Evolutionary conservation across 92 coral and sea anemone species (phyloP), one percentile per base, ranked within the genome.

Genomic region (Actinernus sp.): DNA sequence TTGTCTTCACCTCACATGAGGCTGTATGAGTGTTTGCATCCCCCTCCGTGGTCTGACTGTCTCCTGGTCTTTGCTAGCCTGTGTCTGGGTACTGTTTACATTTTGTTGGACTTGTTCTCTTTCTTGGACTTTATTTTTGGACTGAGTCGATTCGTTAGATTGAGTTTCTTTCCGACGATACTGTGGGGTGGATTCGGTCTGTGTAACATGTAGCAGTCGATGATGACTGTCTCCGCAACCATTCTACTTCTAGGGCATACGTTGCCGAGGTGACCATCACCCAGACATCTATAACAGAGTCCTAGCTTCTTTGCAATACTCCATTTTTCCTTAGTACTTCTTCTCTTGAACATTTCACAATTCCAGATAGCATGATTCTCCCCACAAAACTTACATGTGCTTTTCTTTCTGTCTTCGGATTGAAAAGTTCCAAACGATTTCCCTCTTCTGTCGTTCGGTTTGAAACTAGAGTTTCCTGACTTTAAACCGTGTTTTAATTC

Each of bases 301-400:
- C 83, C 78, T 16, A 45, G 55, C 31, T 38, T 48, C 41, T 69
- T 68, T 29, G 85, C 71, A 7, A 69, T 14, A 4, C 34, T 56
- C 77, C 65, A 74, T 47, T 49, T 82, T 11, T 55, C 29, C 30
- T 24, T 54, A 1, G 23, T 21, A 23, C 37, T 55, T 46, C 39
- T 73, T 27, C 22, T 29, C 40, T 13, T 60, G 33, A 52, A 38
- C 17, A 26, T 46, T 31, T 55, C 62, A 27, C 77, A 81, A 23
- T 49, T 81, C 82, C 82, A 64, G 46, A 63, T 33, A 13, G 81
- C 48, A 17, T 73, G 72, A 18, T 2, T 69, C 38, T 58, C 70
- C 14, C 22, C 39, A 25, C 71, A 63, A 25, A 31, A 71, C 29
- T 20, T 30, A 18, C 77, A 40, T 14, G 38, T 26, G 44, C 52